Base-by-base conservation (phyloP, 1,140 invertebrate species). In the Chionoecetes opilio region DNA sequence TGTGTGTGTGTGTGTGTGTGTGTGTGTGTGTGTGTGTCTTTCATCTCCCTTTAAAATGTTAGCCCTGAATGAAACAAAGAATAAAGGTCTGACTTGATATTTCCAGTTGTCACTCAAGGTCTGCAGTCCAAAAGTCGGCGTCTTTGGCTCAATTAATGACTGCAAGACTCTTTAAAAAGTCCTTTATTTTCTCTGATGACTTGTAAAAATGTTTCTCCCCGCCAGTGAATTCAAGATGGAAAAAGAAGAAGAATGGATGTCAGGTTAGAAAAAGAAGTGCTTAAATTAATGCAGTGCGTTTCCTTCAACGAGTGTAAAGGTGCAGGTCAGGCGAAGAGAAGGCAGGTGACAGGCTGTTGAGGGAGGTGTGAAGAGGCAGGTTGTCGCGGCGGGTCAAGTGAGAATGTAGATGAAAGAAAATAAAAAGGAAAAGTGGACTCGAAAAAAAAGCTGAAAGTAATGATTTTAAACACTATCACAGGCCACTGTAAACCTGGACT, bases 131-230 rank as follows among this genome's bases (percentile, higher is more conserved):
- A 75, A 75, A 75, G 63, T 75, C 63, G 63, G 63, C 63, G 11
- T n/a, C n/a, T 75, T 75, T 75, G 63, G 63, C 63, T 75, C 21
- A 75, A n/a, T 75, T n/a, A 26, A n/a, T 75, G 63, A 26, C 21
- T 53, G 63, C 63, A n/a, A 75, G 63, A 75, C 11, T 2, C 63
- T 75, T 75, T 46, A 8, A 75, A 75, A 26, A 75, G 46, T 53
- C 63, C n/a, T 75, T 75, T 75, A 75, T 75, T 75, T 75, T 75
- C 5, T 75, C 63, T 75, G 21, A 75, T 75, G 63, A 75, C 63
- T 75, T 75, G 63, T 75, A 75, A 75, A 75, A 75, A 75, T 75
- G 21, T 75, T 75, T 75, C 63, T 75, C 63, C 21, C n/a, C 21
- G 26, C 63, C 5, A 75, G n/a, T 5, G n/a, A 75, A n/a, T 75